Evolutionary conservation across 2,113 vertebrate species (phyloP).

Genomic region (Burhinus bistriatus): DNA sequence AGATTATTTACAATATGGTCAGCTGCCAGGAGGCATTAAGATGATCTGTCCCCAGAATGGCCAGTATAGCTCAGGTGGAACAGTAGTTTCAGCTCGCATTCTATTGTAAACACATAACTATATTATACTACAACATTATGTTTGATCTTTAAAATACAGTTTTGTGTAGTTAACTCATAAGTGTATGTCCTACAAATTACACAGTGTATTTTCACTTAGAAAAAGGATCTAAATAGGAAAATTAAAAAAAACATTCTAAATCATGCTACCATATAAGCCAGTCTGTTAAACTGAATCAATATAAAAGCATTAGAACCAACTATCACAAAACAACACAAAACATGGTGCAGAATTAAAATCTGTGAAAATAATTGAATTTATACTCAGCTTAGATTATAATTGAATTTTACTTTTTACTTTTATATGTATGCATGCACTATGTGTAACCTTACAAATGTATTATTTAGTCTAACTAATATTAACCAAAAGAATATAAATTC

Average conservation of each 20-base stretch:
- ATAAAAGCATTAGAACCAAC: background rate
- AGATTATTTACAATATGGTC: background rate
- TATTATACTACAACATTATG: background rate
- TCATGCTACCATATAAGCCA: background rate
- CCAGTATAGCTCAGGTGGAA: background rate
- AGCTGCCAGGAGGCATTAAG: background rate
- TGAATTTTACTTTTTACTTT: background rate
- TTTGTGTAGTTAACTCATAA: background rate
- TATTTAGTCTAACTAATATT: background rate
- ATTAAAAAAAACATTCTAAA: background rate
- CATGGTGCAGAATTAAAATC: background rate
- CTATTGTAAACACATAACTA: background rate
- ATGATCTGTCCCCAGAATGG: background rate
- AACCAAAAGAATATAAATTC: background rate
- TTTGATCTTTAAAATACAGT: background rate
- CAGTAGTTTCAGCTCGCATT: background rate
- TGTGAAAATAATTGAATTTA: background rate
- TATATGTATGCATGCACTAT: fast-evolving
- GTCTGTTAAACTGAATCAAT: background rate
- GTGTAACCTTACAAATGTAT: background rate
- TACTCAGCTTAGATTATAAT: background rate
- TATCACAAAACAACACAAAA: background rate
- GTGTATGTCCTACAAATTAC: background rate
- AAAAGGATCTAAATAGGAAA: background rate
- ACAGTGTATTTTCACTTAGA: background rate